phyloP scores from a whole-genome alignment of 2,797 vertebrate genomes.

The Accipiter minullus region DNA sequence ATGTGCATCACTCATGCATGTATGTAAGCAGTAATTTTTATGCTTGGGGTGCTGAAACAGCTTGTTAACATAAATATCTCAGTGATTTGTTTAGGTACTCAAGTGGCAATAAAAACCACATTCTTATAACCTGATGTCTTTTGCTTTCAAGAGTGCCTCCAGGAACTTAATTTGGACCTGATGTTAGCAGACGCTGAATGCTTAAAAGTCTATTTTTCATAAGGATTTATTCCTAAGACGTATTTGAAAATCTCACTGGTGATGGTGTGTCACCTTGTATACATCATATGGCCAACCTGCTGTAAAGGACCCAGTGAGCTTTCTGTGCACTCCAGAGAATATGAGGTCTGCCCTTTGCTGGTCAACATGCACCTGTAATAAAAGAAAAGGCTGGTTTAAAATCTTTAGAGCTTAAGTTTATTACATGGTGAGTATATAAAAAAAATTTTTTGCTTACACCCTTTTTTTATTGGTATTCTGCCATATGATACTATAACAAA shows the following conservation, averaged over 20 bases:
- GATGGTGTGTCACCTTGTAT: neutral
- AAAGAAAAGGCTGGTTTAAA: neutral
- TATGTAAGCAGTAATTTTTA: neutral
- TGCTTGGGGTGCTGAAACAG: neutral
- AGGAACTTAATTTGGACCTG: neutral
- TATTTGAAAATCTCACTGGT: neutral
- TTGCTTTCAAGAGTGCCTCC: neutral
- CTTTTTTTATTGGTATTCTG: neutral
- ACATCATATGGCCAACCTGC: neutral
- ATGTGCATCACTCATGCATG: accelerated
- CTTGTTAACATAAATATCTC: neutral
- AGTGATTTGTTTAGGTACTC: neutral
- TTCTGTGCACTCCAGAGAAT: neutral
- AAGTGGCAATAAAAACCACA: neutral
- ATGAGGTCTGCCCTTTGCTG: neutral
- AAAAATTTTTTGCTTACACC: neutral
- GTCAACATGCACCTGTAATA: neutral
- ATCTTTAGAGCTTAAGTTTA: neutral
- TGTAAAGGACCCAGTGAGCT: neutral
- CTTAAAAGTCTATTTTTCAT: neutral
- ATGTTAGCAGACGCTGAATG: neutral
- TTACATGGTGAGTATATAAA: accelerated
- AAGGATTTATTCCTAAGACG: neutral
- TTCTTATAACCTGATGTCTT: neutral
- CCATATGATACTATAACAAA: neutral